These are phyloP conservation scores for Intoshia linei DNA, from an alignment of 1,140 invertebrate species.

Conservation along the genomic window DNA sequence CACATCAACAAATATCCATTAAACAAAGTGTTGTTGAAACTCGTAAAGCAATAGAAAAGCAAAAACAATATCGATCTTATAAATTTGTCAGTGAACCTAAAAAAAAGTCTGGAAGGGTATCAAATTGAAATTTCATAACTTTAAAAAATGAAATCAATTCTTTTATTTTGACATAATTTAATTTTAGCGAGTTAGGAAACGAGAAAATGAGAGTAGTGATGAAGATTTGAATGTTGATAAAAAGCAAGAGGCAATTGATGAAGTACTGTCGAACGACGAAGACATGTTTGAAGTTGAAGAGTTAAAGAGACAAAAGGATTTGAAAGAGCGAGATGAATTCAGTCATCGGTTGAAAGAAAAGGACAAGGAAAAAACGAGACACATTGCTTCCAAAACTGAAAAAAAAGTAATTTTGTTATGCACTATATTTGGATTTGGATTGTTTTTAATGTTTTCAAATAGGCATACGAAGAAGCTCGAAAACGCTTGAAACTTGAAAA, in stretches of 20 bases:
- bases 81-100: background rate
- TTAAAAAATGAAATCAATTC: slow-evolving; percentile 4
- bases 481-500: slow-evolving; percentile 43
- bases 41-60: slow-evolving; percentile 9
- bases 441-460: too few relatives aligned
- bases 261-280: slow-evolving; percentile 9
- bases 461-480: slow-evolving; percentile 53
- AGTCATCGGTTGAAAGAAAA: slow-evolving; percentile 47
- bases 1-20: slow-evolving; percentile 10
- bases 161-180: background rate
- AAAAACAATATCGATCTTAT: slow-evolving; percentile 5
- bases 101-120: background rate
- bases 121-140: background rate
- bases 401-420: slow-evolving; percentile 24
- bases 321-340: slow-evolving; percentile 71
- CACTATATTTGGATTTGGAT: background rate
- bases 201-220: too few relatives aligned
- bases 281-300: slow-evolving; percentile 12
- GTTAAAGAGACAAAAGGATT: slow-evolving; percentile 36
- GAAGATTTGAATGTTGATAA: slow-evolving; percentile 8
- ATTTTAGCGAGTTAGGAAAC: slow-evolving; percentile 6
- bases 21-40: slow-evolving; percentile 1
- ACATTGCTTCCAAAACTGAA: slow-evolving; percentile 32
- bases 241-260: slow-evolving; percentile 4
- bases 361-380: slow-evolving; percentile 55